Evolutionary conservation across 2,888 invertebrate species (phyloP).

Genomic region (Trissoscelio sp.): DNA sequence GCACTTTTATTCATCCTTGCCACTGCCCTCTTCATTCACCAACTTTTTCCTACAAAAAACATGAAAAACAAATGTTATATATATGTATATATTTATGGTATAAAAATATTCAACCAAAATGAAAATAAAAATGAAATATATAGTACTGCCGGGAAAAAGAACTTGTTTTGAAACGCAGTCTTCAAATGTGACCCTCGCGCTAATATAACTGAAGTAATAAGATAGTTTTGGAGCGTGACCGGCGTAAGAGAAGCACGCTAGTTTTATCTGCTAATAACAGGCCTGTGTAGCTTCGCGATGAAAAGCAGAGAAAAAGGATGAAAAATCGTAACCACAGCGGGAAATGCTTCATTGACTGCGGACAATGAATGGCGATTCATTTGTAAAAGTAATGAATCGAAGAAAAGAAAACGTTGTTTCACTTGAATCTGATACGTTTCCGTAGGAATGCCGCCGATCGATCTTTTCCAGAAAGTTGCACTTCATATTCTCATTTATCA

Average conservation of each 20-base stretch:
- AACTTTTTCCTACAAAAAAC: too few relatives aligned
- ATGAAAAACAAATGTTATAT: too few relatives aligned
- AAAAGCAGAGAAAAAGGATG: conserved; percentile 31
- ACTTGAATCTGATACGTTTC: conserved; percentile 17
- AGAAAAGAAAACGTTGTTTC: conserved; percentile 29
- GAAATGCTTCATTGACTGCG: conserved; percentile 44
- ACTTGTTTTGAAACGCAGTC: conserved; percentile 25
- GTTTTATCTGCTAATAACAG: conserved; percentile 58
- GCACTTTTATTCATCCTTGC: neutral
- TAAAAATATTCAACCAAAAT: too few relatives aligned
- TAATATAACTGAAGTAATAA: conserved; percentile 82
- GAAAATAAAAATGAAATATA: neutral
- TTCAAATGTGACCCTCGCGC: conserved; percentile 77
- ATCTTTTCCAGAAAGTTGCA: too few relatives aligned
- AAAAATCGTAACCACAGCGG: conserved; percentile 7
- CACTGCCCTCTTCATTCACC: neutral
- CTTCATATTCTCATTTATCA: too few relatives aligned
- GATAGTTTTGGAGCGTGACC: conserved; percentile 83
- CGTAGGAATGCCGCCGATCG: neutral
- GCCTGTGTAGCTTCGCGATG: conserved; percentile 24
- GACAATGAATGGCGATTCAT: conserved; percentile 51
- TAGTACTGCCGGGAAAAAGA: conserved; percentile 34
- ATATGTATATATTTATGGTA: too few relatives aligned
- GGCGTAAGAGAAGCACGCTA: conserved; percentile 59
- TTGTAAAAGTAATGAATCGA: conserved; percentile 50